These are phyloP conservation scores for Andricus quercusramuli DNA, from an alignment of 2,888 invertebrate genomes.

Conservation along the genomic window DNA sequence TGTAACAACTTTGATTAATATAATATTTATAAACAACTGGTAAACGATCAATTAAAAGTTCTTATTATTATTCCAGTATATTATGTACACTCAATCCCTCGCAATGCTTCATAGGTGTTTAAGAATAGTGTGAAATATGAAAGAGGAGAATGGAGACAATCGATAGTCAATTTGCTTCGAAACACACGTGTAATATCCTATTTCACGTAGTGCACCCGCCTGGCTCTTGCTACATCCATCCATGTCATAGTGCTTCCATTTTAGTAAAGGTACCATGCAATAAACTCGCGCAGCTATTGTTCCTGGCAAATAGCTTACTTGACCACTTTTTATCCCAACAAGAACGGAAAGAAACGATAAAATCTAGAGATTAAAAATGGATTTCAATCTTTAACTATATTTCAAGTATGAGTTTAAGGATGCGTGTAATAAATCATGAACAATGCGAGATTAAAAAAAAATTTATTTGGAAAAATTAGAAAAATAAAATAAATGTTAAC, in stretches of 20 bases:
- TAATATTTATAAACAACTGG: background rate
- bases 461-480: no score
- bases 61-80: background rate
- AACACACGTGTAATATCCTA: constrained; percentile 44
- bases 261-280: constrained; percentile 46
- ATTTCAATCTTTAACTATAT: background rate
- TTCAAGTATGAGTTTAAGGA: background rate
- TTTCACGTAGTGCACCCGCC: background rate
- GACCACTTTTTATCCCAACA: constrained; percentile 45
- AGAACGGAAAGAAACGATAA: background rate
- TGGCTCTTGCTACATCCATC: constrained; percentile 49
- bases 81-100: background rate
- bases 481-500: no score
- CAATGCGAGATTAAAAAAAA: no score
- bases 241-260: constrained; percentile 45
- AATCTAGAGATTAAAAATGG: background rate
- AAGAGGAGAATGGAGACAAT: constrained; percentile 27
- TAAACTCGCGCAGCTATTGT: constrained; percentile 51
- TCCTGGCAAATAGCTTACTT: constrained; percentile 54
- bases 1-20: no score
- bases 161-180: constrained; percentile 38
- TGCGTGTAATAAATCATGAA: background rate
- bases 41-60: background rate
- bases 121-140: background rate
- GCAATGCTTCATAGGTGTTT: no score